Base-by-base conservation (phyloP, 2,797 vertebrate species). In the Labroides dimidiatus region DNA sequence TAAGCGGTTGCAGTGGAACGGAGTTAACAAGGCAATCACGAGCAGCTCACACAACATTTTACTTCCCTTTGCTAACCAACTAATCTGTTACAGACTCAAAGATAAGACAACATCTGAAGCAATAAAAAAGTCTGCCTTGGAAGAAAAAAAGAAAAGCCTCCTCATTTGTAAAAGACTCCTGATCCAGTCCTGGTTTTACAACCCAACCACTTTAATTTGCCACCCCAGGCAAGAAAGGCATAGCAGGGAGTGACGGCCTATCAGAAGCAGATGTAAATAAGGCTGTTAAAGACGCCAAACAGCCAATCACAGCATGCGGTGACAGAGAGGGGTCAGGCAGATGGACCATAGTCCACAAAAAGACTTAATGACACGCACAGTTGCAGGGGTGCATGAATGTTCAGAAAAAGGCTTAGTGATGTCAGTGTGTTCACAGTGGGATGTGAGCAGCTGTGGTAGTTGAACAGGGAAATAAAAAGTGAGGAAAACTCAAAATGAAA, bases 241-340 rank as follows among this genome's bases (percentile, higher is more conserved):
- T 69, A 59, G 52, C 66, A 73, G 69, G 49, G 68, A 80, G 75
- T 72, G 82, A 74, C 58, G 53, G 59, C 86, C 88, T 78, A 88
- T 82, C 83, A 82, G 53, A 55, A 39, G 75, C 75, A 80, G 77
- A 84, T 86, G 84, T 73, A 82, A 81, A 75, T 69, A 72, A 49
- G 50, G 47, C 59, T 63, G 55, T 64, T 70, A 58, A 73, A 62
- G 57, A 24, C 60, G 54, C 70, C 43, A 55, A 51, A 61, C 63
- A 85, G 90, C 91, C 77, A 90, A 89, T 77, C 27, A 72, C 61
- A 69, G 80, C 9, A 61, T n/a, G 83, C 82, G 52, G 10, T 62
- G 42, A 67, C 78, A 81, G 85, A 89, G 44, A 77, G 77, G 23
- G 90, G 90, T 93, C 93, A 92, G 60, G 77, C 91, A 92, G 89